A percentile compares a stretch with the other conserved stretches of the same genome.
phyloP scores from a whole-genome alignment of 2,888 invertebrate species.

The Orgyia antiqua region DNA sequence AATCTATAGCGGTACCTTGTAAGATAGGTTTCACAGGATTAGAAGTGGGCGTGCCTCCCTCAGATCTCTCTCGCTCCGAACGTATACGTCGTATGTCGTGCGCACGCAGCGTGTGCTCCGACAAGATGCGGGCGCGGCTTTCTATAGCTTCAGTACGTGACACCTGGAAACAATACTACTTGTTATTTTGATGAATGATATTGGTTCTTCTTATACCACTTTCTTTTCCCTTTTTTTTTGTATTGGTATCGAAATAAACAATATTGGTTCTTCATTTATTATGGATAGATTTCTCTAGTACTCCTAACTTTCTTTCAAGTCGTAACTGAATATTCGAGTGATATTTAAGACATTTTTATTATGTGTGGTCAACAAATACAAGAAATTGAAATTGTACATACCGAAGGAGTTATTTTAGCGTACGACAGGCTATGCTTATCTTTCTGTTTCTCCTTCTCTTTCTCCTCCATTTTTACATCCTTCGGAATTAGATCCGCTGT shows the following conservation, averaged over 20 bases:
- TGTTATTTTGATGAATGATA: too few relatives aligned
- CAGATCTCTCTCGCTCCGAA: slow-evolving; percentile 31
- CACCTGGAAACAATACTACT: too few relatives aligned
- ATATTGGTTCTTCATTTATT: too few relatives aligned
- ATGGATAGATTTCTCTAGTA: too few relatives aligned
- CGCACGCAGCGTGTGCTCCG: slow-evolving; percentile 42
- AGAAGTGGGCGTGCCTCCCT: slow-evolving; percentile 31
- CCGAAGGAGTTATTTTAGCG: slow-evolving; percentile 44
- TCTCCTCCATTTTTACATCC: slow-evolving; percentile 32
- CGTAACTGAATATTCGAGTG: too few relatives aligned
- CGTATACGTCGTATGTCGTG: slow-evolving; percentile 38
- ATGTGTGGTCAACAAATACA: too few relatives aligned
- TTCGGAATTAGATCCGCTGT: slow-evolving; percentile 56
- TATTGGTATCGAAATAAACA: too few relatives aligned
- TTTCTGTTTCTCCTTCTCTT: slow-evolving; percentile 31
- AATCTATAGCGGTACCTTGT: too few relatives aligned
- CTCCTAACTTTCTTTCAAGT: too few relatives aligned
- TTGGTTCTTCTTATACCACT: background rate
- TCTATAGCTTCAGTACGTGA: slow-evolving; percentile 5
- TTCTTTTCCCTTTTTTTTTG: background rate
- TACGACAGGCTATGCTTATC: slow-evolving; percentile 35
- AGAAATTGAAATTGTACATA: too few relatives aligned
- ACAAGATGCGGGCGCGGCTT: slow-evolving; percentile 17
- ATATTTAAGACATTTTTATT: too few relatives aligned
- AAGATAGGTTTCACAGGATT: slow-evolving; percentile 47